A percentile compares a stretch with the other conserved stretches of the same genome.
Evolutionary conservation across 2,888 invertebrate genomes (phyloP).

Genomic region (Trilocha varians): DNA sequence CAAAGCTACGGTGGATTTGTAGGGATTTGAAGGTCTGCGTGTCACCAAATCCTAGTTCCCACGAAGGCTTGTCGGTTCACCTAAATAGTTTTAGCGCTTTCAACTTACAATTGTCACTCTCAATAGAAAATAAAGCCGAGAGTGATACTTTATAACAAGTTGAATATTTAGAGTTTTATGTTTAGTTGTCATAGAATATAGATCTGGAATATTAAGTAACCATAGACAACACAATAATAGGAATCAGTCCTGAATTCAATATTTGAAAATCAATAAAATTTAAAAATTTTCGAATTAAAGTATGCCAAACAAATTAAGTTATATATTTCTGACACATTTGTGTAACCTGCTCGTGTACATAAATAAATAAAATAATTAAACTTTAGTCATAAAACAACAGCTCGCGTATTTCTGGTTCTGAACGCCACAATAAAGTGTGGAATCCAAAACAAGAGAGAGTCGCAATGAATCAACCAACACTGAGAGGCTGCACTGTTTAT

Average conservation of each 20-base stretch:
- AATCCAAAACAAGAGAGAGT: slow-evolving; percentile 38
- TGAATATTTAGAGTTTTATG: too few relatives aligned
- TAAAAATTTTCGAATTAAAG: too few relatives aligned
- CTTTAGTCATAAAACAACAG: not conserved
- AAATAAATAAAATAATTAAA: too few relatives aligned
- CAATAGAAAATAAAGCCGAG: not conserved
- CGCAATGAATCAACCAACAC: slow-evolving; percentile 42
- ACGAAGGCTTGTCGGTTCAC: not conserved
- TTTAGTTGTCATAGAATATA: too few relatives aligned
- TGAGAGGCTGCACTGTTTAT: slow-evolving; percentile 52
- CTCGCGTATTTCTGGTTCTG: slow-evolving; percentile 19
- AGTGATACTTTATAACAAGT: too few relatives aligned
- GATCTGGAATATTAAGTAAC: too few relatives aligned
- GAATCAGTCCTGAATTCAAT: too few relatives aligned
- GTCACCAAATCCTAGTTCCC: not conserved
- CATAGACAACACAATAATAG: too few relatives aligned
- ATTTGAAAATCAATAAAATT: too few relatives aligned
- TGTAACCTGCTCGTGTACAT: too few relatives aligned
- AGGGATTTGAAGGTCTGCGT: not conserved
- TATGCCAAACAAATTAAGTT: too few relatives aligned
- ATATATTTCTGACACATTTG: too few relatives aligned
- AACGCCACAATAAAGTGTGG: slow-evolving; percentile 36
- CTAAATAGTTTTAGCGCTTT: not conserved
- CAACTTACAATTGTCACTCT: not conserved
- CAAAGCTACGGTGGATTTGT: not conserved